Evolutionary conservation across 2,888 invertebrate species (phyloP).

Genomic region (Smittia aterrima): DNA sequence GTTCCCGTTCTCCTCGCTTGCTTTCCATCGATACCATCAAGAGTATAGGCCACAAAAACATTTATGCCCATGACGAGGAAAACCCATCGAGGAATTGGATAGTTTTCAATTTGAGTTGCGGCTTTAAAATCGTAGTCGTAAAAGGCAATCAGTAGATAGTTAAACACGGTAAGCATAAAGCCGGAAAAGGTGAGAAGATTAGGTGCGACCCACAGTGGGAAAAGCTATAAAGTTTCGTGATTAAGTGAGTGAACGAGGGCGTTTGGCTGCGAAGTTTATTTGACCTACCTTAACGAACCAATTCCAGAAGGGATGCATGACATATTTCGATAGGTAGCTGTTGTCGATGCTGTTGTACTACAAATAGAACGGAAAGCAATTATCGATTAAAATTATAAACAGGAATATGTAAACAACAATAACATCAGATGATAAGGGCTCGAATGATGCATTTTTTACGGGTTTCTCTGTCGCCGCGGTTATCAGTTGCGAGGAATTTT

Average conservation of each 20-base stretch:
- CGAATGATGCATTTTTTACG: slow-evolving; percentile 1
- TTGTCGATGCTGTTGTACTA: slow-evolving; percentile 97
- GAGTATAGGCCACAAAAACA: slow-evolving; percentile 91
- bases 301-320: slow-evolving; percentile 99
- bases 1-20: slow-evolving; percentile 94
- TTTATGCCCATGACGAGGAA: slow-evolving; percentile 83
- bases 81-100: slow-evolving; percentile 76
- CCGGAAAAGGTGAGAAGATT: slow-evolving; percentile 94
- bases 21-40: slow-evolving; percentile 99
- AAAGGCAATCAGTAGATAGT: slow-evolving; percentile 78
- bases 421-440: slow-evolving; percentile 5
- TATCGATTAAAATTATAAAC: neutral
- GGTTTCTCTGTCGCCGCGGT: neutral
- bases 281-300: slow-evolving; percentile 84
- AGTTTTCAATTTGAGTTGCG: slow-evolving; percentile 49
- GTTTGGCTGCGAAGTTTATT: too few relatives aligned
- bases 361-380: slow-evolving; percentile 54
- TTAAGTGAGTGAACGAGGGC: neutral
- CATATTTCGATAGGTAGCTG: slow-evolving; percentile 90
- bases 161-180: slow-evolving; percentile 84
- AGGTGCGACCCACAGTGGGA: slow-evolving; percentile 95
- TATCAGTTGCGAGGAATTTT: neutral
- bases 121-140: slow-evolving; percentile 79
- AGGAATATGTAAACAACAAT: neutral
- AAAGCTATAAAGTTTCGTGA: slow-evolving; percentile 62